A percentile compares a stretch with the other conserved stretches of the same genome.
These are phyloP conservation scores for Synergus gifuensis DNA, from an alignment of 2,888 invertebrate genomes.

Conservation along the genomic window DNA sequence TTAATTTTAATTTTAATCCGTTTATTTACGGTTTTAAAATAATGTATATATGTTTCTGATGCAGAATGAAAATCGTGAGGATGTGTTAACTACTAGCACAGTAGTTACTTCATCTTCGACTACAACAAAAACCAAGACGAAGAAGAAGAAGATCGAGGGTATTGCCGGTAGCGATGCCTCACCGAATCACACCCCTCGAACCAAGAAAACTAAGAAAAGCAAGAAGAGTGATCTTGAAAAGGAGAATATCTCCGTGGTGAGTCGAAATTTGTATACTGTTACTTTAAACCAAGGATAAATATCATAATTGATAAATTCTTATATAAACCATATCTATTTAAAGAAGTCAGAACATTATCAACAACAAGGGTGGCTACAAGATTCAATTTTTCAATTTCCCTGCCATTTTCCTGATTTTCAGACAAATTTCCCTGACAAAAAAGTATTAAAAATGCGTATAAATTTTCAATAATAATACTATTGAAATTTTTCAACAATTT, in stretches of 20 bases:
- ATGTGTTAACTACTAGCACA: constrained; percentile 71
- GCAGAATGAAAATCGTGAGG: constrained; percentile 75
- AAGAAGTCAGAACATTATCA: constrained; percentile 14
- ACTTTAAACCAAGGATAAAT: neutral
- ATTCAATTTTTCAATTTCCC: no score
- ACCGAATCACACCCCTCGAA: constrained; percentile 75
- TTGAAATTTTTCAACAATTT: no score
- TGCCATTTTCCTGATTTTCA: no score
- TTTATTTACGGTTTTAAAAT: neutral
- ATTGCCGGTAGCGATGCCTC: constrained; percentile 74
- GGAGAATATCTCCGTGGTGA: constrained; percentile 85
- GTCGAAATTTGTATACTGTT: constrained; percentile 64
- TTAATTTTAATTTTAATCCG: no score
- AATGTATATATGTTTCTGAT: constrained; percentile 20
- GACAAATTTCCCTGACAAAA: no score
- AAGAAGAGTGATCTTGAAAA: constrained; percentile 82
- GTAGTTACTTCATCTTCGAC: constrained; percentile 65
- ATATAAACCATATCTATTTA: neutral
- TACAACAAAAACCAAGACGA: constrained; percentile 72
- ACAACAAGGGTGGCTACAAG: neutral
- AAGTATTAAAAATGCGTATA: no score
- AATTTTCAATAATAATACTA: no score
- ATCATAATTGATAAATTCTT: neutral
- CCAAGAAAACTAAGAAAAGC: constrained; percentile 83
- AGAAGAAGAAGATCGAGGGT: constrained; percentile 76